Evolutionary conservation across 2,797 vertebrate species (phyloP).

Genomic region (Carapus acus): DNA sequence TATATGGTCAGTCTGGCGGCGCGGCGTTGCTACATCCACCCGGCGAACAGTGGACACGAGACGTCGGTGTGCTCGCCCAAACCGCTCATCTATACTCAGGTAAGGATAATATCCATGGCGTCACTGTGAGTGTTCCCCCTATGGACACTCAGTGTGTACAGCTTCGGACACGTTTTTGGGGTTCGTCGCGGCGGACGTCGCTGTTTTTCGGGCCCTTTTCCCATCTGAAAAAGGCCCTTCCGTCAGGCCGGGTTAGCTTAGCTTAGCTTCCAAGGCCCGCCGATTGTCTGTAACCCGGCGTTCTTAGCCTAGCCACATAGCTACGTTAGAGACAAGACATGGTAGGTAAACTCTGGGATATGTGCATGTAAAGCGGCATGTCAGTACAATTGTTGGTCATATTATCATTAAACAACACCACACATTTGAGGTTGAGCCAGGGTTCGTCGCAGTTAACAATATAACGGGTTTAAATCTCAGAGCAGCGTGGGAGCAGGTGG

Average conservation of each 20-base stretch:
- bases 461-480: slow-evolving; percentile 2
- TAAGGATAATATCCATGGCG: slow-evolving; percentile 16
- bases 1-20: slow-evolving; percentile 65
- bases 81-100: slow-evolving; percentile 32
- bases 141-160: accelerated
- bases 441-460: slow-evolving; percentile 15
- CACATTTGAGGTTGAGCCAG: background rate
- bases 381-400: background rate
- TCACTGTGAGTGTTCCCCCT: background rate
- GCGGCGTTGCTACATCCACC: slow-evolving; percentile 56
- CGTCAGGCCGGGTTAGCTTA: slow-evolving; percentile 47
- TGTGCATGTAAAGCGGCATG: background rate
- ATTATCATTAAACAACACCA: background rate
- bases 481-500: slow-evolving; percentile 47
- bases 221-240: slow-evolving; percentile 44
- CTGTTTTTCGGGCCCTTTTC: slow-evolving; percentile 4
- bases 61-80: slow-evolving; percentile 50
- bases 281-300: slow-evolving; percentile 8
- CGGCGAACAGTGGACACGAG: slow-evolving; percentile 68
- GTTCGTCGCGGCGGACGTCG: background rate
- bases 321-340: slow-evolving; percentile 3
- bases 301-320: slow-evolving; percentile 27
- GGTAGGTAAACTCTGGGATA: background rate
- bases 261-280: slow-evolving; percentile 44
- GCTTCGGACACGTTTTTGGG: accelerated